phyloP scores from a whole-genome alignment of 2,888 invertebrate genomes.

The Lithophane leautieri region DNA sequence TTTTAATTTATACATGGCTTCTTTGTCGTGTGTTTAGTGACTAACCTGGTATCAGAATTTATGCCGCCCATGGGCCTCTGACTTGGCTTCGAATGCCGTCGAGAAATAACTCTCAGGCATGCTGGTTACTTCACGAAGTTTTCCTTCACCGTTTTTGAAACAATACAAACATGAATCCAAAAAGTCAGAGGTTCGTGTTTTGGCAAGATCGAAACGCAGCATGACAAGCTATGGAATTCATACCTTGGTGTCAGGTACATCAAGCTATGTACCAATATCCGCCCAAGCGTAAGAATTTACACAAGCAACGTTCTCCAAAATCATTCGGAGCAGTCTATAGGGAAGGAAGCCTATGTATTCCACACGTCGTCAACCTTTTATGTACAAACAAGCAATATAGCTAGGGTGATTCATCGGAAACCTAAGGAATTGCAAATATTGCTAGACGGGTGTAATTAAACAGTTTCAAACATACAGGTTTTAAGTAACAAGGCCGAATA shows the following conservation, averaged over 20 bases:
- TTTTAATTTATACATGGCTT: not conserved
- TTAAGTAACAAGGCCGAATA: slow-evolving; percentile 43
- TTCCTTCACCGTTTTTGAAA: too few species aligned
- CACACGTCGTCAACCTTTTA: slow-evolving; percentile 11
- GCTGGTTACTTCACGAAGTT: too few species aligned
- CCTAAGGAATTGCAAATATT: slow-evolving; percentile 35
- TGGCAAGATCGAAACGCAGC: not conserved
- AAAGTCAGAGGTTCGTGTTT: too few species aligned
- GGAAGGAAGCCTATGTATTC: slow-evolving; percentile 1
- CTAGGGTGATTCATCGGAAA: slow-evolving; percentile 48
- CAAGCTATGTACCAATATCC: slow-evolving; percentile 2
- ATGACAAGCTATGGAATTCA: not conserved
- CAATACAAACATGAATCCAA: too few species aligned
- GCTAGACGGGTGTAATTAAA: slow-evolving; percentile 43
- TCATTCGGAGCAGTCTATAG: not conserved
- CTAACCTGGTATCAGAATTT: too few species aligned
- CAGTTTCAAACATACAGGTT: slow-evolving; percentile 38
- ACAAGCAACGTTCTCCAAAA: slow-evolving; percentile 4
- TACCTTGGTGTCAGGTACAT: slow-evolving; percentile 7
- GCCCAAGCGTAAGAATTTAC: slow-evolving; percentile 10
- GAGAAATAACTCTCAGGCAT: too few species aligned
- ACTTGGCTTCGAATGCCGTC: too few species aligned
- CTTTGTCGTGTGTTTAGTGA: too few species aligned
- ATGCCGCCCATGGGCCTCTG: too few species aligned
- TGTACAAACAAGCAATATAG: not conserved